These are phyloP conservation scores for Halyomorpha halys DNA, from an alignment of 1,140 invertebrate genomes.

Conservation along the genomic window DNA sequence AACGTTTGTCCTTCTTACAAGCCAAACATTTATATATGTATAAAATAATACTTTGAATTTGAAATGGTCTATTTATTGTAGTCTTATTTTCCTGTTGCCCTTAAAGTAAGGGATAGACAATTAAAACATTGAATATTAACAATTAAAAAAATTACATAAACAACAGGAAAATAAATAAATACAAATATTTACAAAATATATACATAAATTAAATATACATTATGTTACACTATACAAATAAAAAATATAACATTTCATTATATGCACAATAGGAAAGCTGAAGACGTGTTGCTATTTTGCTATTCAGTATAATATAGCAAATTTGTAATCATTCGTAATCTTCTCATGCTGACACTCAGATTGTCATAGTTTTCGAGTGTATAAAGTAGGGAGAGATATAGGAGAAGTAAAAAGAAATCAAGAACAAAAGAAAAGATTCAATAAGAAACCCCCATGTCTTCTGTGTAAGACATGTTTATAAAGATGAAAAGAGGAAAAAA, in stretches of 20 bases:
- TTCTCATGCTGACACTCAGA: constrained; percentile 12
- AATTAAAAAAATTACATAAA: no score
- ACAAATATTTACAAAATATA: constrained; percentile 12
- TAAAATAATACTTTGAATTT: no score
- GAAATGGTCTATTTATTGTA: no score
- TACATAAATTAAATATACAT: constrained; percentile 15
- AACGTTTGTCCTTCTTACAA: constrained; percentile 30
- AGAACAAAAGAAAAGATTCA: no score
- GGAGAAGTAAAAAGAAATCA: not conserved
- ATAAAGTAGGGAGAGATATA: not conserved
- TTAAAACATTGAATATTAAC: no score
- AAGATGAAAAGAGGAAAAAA: no score
- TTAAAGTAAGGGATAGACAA: no score
- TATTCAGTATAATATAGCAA: constrained; percentile 11
- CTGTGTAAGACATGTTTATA: not conserved
- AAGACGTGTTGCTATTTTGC: constrained; percentile 26
- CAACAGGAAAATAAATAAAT: not conserved
- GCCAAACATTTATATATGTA: constrained; percentile 18
- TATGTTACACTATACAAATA: constrained; percentile 20
- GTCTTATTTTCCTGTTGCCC: no score
- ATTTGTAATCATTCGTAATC: not conserved
- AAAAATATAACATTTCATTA: constrained; percentile 14
- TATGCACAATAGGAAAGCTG: constrained; percentile 17
- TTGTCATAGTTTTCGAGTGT: constrained; percentile 2
- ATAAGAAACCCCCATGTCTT: not conserved